Evolutionary conservation across 2,888 invertebrate genomes (phyloP), one percentile per base, ranked within the genome.

Genomic region (Pristionchus entomophagus): DNA sequence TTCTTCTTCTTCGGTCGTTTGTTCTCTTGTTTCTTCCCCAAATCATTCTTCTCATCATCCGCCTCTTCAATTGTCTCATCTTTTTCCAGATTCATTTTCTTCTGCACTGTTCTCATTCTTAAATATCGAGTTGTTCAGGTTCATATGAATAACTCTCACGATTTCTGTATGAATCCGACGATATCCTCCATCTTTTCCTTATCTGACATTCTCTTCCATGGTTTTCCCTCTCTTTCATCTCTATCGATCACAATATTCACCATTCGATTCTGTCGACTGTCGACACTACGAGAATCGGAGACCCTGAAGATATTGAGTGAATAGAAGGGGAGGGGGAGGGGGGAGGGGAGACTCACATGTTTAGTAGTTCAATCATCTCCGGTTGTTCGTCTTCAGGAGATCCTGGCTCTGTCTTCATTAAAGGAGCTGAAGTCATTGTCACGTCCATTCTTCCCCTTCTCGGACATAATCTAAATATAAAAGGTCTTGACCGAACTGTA

Each of bases 141-240:
- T 59, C n/a, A 22, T 59, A 17, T 22, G 32, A 65, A 29, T 17
- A 35, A 65, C 14, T 22, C 65, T n/a, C 12, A 65, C 65, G 65
- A 65, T 65, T 65, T 65, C 65, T 65, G 65, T 29, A 65, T 65
- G 65, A 65, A 65, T 22, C 22, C 65, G 12, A 65, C 35, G 65
- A 65, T 65, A 19, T 65, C 65, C 3, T 14, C 32, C 29, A 35
- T 29, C n/a, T 77, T 77, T n/a, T 77, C 77, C 26, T 45, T 77
- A n/a, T 77, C 77, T 14, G 77, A 77, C 45, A 41, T 41, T 14
- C 26, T 77, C 77, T 45, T 77, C 77, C 77, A 38, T n/a, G 10
- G 6, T 12, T 29, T 56, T 29, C 65, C 32, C 35, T n/a, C 5
- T 65, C 32, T 29, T 65, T 65, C 65, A 8, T 65, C 35, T 65